Conservation (phyloP, 2,113 vertebrate species). For the Athene cunicularia region DNA sequence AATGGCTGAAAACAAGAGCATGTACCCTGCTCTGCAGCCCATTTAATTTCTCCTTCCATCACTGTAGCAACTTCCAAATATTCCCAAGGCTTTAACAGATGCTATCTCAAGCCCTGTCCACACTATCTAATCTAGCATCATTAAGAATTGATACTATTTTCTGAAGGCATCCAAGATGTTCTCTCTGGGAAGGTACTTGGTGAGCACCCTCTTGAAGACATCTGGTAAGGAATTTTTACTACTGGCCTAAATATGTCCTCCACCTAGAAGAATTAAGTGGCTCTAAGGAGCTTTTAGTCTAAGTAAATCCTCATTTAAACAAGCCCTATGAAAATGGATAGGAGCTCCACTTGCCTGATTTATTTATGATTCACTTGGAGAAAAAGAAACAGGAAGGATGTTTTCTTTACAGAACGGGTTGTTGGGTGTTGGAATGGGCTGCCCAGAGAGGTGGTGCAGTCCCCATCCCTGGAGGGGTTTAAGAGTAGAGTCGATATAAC, state of each 20-base stretch:
- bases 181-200: not conserved
- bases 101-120: not conserved
- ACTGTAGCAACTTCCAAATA: not conserved
- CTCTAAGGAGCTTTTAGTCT: slow-evolving; percentile 1
- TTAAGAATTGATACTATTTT: not conserved
- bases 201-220: not conserved
- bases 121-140: not conserved
- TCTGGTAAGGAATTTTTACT: slow-evolving; percentile 23
- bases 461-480: too few species aligned
- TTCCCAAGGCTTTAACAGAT: not conserved
- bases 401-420: too few species aligned
- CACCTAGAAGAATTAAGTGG: slow-evolving; percentile 43
- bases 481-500: too few species aligned
- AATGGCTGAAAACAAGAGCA: not conserved
- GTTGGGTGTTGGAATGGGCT: too few species aligned
- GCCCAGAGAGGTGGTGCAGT: too few species aligned
- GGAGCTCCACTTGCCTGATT: not conserved
- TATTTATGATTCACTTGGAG: not conserved
- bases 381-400: not conserved
- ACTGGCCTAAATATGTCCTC: not conserved
- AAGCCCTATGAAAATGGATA: slow-evolving; percentile 9
- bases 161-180: not conserved
- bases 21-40: not conserved
- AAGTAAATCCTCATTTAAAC: slow-evolving; percentile 57
- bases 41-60: not conserved